Evolutionary conservation across 2,888 invertebrate genomes (phyloP).

Genomic region (Tinea trinotella): DNA sequence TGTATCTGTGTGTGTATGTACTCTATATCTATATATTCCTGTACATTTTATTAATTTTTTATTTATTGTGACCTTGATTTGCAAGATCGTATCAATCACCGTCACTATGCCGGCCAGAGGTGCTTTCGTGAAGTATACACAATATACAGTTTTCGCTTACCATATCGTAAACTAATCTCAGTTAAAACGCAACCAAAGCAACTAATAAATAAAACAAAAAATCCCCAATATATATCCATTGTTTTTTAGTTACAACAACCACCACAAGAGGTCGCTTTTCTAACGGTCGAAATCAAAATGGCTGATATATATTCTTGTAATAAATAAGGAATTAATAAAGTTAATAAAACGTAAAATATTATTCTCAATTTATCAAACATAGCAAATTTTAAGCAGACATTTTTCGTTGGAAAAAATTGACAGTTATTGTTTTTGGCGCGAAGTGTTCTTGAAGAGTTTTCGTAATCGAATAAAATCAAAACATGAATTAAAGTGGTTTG

Average conservation of each 20-base stretch:
- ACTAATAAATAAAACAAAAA: constrained; percentile 37
- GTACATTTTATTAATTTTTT: too few species aligned
- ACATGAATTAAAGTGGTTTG: too few species aligned
- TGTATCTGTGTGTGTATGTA: too few species aligned
- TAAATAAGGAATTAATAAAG: constrained; percentile 53
- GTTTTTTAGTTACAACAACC: constrained; percentile 18
- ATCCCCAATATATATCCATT: constrained; percentile 35
- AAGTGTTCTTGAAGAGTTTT: constrained; percentile 26
- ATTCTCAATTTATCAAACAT: constrained; percentile 56
- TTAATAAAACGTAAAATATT: constrained; percentile 50
- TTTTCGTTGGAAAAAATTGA: not conserved
- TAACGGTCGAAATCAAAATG: constrained; percentile 49
- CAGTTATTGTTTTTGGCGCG: not conserved
- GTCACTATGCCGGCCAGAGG: too few species aligned
- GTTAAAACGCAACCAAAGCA: constrained; percentile 44
- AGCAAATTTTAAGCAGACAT: not conserved
- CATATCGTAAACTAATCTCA: constrained; percentile 50
- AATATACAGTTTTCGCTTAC: too few species aligned
- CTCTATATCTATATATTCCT: too few species aligned
- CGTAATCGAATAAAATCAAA: too few species aligned
- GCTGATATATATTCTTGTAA: constrained; percentile 59
- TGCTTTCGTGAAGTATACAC: too few species aligned
- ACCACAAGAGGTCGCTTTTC: constrained; percentile 14
- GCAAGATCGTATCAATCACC: too few species aligned
- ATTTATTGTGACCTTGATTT: too few species aligned